Conservation (phyloP, 2,797 vertebrate species). For the Scomberomorus guttatus region DNA sequence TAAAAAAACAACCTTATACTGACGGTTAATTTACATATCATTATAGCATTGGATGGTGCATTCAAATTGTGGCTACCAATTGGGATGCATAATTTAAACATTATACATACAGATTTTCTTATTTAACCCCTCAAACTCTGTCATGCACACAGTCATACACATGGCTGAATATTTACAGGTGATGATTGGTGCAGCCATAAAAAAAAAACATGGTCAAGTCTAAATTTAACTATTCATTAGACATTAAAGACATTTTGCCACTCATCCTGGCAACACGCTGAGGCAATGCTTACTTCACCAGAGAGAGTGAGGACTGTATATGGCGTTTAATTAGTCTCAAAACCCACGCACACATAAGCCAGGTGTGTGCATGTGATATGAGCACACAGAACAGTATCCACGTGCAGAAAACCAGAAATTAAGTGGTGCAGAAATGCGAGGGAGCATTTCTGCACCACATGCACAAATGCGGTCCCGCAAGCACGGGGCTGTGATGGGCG, state of each 20-base stretch:
- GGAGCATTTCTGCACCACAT: too few relatives aligned
- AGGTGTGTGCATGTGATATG: too few relatives aligned
- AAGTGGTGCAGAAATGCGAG: too few relatives aligned
- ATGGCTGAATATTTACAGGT: background rate
- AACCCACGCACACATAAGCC: too few relatives aligned
- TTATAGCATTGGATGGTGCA: conserved; percentile 1
- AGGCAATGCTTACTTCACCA: background rate
- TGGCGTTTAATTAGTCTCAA: too few relatives aligned
- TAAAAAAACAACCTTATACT: conserved; percentile 12
- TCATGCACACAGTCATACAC: too few relatives aligned
- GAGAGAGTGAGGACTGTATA: background rate
- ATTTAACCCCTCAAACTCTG: background rate
- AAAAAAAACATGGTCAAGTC: background rate
- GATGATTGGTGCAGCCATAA: background rate
- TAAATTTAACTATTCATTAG: background rate
- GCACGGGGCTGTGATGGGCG: too few relatives aligned
- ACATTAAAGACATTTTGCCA: conserved; percentile 5
- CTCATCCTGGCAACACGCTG: background rate
- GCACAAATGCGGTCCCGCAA: too few relatives aligned
- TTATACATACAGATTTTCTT: background rate
- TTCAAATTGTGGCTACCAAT: background rate
- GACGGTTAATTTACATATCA: conserved; percentile 27
- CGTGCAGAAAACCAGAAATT: too few relatives aligned
- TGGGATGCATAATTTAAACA: background rate
- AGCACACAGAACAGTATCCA: too few relatives aligned